Conservation (phyloP, 2,797 vertebrate species). For the Pangasius mekongensis region DNA sequence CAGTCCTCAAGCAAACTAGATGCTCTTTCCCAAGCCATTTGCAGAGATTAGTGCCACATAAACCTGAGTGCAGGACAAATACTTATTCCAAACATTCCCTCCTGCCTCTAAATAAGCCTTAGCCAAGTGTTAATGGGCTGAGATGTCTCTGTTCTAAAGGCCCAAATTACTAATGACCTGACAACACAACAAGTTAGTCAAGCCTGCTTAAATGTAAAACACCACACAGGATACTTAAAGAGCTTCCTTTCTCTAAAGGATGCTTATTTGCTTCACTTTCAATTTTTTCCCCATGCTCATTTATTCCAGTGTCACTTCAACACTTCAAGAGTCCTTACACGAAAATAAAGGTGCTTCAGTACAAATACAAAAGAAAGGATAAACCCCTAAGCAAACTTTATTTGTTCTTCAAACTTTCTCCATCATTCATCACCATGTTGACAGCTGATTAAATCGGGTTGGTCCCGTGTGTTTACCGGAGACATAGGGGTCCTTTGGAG, state of each 20-base stretch:
- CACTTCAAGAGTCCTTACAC: conserved; percentile 26
- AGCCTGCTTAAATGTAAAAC: conserved; percentile 46
- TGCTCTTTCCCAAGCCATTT: neutral
- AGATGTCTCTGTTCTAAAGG: conserved; percentile 42
- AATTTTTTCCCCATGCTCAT: neutral
- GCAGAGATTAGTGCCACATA: conserved; percentile 25
- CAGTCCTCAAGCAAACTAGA: neutral
- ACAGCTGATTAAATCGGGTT: conserved; percentile 54
- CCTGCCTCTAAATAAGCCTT: conserved; percentile 21
- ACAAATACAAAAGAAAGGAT: conserved; percentile 14
- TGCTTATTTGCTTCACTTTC: neutral
- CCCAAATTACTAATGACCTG: conserved; percentile 46
- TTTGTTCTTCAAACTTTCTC: conserved; percentile 52
- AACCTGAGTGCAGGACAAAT: conserved; percentile 32
- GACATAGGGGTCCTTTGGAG: conserved; percentile 29
- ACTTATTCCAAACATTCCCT: conserved; percentile 24
- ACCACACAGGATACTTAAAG: conserved; percentile 32
- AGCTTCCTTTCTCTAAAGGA: conserved; percentile 11
- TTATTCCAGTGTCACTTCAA: conserved; percentile 29
- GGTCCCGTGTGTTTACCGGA: conserved; percentile 44
- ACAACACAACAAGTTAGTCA: conserved; percentile 48
- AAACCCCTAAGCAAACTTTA: conserved; percentile 50
- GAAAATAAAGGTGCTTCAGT: conserved; percentile 17
- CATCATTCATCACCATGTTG: conserved; percentile 53
- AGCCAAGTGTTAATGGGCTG: conserved; percentile 52